These are phyloP conservation scores for Chamaedrilus cognettii DNA, from an alignment of 2,888 invertebrate genomes.

Conservation along the genomic window DNA sequence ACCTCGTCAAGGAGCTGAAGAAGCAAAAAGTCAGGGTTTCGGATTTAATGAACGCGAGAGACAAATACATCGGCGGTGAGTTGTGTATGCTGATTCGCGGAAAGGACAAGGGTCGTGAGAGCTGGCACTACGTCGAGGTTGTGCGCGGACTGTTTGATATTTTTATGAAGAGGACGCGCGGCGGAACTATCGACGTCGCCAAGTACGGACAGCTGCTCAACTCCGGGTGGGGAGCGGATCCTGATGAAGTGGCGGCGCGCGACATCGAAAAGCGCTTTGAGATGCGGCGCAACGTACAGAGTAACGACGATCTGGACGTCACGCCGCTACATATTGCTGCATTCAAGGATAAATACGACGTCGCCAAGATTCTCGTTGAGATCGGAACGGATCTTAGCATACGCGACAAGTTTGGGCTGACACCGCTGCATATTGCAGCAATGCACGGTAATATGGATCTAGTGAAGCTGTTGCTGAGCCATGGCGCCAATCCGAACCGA, in stretches of 20 bases:
- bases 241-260: conserved; percentile 8
- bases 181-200: conserved; percentile 23
- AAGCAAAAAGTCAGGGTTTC: conserved; percentile 1
- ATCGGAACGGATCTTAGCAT: conserved; percentile 25
- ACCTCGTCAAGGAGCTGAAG: conserved; percentile 23
- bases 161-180: conserved; percentile 21
- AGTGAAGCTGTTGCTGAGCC: conserved; percentile 20
- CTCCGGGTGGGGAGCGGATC: conserved; percentile 23
- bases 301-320: conserved; percentile 23
- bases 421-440: conserved; percentile 33
- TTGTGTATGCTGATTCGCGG: conserved; percentile 24
- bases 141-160: conserved; percentile 19
- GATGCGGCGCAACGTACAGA: background rate
- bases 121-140: conserved; percentile 28
- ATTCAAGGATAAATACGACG: conserved; percentile 13
- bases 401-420: conserved; percentile 28
- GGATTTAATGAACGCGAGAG: conserved; percentile 12
- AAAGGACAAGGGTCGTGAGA: conserved; percentile 18
- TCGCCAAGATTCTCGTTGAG: conserved; percentile 24
- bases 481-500: conserved; percentile 25
- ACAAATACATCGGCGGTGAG: conserved; percentile 22
- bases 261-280: conserved; percentile 21
- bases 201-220: conserved; percentile 20
- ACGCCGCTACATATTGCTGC: conserved; percentile 35
- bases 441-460: conserved; percentile 22